Percentiles rank a stretch among this genome's conserved stretches.
Conservation (phyloP, 2,797 vertebrate species). For the Parambassis ranga region DNA sequence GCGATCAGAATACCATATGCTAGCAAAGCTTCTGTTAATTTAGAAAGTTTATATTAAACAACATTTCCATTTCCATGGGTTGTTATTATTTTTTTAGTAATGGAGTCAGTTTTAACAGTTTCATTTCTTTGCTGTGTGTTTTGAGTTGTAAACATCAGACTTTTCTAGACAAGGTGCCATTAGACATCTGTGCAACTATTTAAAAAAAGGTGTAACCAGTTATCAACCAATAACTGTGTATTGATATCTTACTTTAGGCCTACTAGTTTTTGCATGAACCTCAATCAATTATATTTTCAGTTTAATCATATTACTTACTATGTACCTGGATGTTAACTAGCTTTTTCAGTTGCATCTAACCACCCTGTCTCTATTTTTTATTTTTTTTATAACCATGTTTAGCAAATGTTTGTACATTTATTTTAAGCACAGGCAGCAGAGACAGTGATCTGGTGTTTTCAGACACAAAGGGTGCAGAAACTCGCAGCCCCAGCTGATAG, state of each 20-base stretch:
- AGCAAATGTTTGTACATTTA: background rate
- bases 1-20: rapidly evolving
- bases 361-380: background rate
- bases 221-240: background rate
- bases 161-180: background rate
- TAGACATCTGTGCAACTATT: background rate
- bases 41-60: too few relatives aligned
- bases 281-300: background rate
- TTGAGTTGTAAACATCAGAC: background rate
- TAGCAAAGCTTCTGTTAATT: background rate
- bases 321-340: background rate
- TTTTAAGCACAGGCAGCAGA: background rate
- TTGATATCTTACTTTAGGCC: background rate
- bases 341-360: background rate
- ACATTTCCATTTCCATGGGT: too few relatives aligned
- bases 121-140: background rate
- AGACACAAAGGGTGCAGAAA: conserved; percentile 73
- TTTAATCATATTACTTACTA: background rate
- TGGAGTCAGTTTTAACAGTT: background rate
- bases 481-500: conserved; percentile 58
- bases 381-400: background rate
- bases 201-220: background rate
- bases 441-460: conserved; percentile 38
- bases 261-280: background rate
- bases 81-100: too few relatives aligned